phyloP scores from a whole-genome alignment of 2,888 invertebrate species.

The Empis livida region DNA sequence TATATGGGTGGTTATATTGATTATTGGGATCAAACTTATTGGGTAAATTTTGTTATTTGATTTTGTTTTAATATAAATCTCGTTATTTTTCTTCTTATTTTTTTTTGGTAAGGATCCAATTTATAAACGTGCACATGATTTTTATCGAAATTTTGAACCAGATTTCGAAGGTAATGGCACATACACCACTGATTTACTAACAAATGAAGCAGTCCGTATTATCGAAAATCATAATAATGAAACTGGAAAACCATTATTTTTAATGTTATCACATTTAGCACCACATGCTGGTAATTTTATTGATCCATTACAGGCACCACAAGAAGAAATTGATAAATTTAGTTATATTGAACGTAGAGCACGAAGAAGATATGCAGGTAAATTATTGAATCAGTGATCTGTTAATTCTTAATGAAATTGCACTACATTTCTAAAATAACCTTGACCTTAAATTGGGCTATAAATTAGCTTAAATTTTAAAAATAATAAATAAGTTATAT shows the following conservation, averaged over 20 bases:
- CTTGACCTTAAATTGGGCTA: no score
- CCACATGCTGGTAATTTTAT: slow-evolving; percentile 64
- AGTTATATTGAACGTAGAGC: slow-evolving; percentile 49
- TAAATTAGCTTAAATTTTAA: no score
- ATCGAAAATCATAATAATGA: slow-evolving; percentile 47
- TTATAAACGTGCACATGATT: slow-evolving; percentile 37
- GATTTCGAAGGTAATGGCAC: slow-evolving; percentile 39
- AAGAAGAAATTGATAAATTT: slow-evolving; percentile 53
- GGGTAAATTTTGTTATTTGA: neutral
- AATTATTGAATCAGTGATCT: slow-evolving; percentile 3
- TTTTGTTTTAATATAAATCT: neutral
- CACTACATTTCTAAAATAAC: neutral
- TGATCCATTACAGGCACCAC: slow-evolving; percentile 56
- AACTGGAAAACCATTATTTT: slow-evolving; percentile 50
- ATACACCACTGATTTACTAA: slow-evolving; percentile 60
- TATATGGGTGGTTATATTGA: slow-evolving; percentile 72
- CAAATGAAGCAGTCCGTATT: slow-evolving; percentile 46
- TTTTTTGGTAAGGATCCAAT: slow-evolving; percentile 12
- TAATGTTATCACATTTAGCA: slow-evolving; percentile 67
- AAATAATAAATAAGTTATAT: no score
- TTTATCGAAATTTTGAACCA: slow-evolving; percentile 38
- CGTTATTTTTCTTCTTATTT: no score
- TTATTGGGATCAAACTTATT: slow-evolving; percentile 53
- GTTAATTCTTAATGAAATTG: neutral
- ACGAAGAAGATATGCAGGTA: slow-evolving; percentile 55